phyloP scores from a whole-genome alignment of 2,797 vertebrate genomes.

The Malurus splendens region DNA sequence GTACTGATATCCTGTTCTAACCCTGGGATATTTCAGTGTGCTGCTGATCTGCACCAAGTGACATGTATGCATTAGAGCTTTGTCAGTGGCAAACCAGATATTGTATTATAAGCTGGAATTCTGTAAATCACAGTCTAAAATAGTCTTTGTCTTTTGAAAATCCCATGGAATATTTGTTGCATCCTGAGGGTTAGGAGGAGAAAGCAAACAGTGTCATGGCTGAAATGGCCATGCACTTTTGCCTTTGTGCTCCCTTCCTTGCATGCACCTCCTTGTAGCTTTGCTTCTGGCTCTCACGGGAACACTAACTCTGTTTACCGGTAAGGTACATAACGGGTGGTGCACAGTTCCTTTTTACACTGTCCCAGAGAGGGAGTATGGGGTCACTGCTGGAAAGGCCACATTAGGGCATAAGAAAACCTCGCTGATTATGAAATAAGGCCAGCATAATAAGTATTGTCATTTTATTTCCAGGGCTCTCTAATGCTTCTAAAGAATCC shows the following conservation, averaged over 20 bases:
- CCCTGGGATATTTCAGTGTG: background rate
- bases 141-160: background rate
- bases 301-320: background rate
- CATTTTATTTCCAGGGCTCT: background rate
- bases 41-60: no score
- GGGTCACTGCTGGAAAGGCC: background rate
- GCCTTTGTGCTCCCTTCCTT: background rate
- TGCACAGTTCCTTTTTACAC: rapidly evolving
- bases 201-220: background rate
- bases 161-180: background rate
- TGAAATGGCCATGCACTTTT: background rate
- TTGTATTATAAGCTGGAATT: background rate
- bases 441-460: background rate
- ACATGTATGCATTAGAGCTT: background rate
- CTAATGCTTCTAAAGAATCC: background rate
- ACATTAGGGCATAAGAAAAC: background rate
- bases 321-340: background rate
- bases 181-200: background rate
- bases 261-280: background rate
- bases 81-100: background rate
- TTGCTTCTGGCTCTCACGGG: background rate
- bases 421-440: background rate
- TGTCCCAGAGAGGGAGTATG: no score
- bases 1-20: background rate
- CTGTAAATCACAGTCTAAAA: background rate